Conservation (phyloP, 2,888 invertebrate species). For the Cosmorhoe ocellata region DNA sequence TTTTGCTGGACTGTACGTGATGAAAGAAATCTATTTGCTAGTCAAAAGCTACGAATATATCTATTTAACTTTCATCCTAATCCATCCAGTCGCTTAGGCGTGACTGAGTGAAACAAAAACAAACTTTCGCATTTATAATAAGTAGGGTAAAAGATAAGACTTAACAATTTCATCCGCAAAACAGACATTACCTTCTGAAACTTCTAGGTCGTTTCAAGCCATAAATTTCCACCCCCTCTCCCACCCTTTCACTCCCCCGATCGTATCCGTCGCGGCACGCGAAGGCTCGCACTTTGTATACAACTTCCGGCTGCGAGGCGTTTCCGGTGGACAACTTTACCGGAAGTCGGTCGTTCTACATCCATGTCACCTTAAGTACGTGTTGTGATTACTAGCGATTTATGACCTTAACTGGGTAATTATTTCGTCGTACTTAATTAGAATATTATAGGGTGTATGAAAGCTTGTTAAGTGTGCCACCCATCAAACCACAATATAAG, state of each 20-base stretch:
- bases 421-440: slow-evolving; percentile 41
- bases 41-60: no score
- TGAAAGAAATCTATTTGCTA: no score
- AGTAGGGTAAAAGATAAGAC: no score
- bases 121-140: no score
- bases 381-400: slow-evolving; percentile 72
- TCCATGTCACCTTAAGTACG: slow-evolving; percentile 75
- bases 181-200: slow-evolving; percentile 2
- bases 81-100: no score
- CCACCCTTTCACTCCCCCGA: slow-evolving; percentile 29
- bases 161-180: slow-evolving; percentile 8
- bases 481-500: neutral
- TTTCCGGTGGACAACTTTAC: slow-evolving; percentile 61
- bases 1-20: no score
- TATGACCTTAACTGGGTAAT: slow-evolving; percentile 62
- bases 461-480: neutral
- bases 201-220: slow-evolving; percentile 24
- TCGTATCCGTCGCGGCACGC: slow-evolving; percentile 56
- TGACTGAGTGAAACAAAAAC: no score
- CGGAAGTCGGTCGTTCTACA: slow-evolving; percentile 68
- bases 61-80: no score
- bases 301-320: slow-evolving; percentile 63
- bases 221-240: slow-evolving; percentile 27
- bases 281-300: slow-evolving; percentile 79
- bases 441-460: slow-evolving; percentile 20